Evolutionary conservation across 2,888 invertebrate genomes (phyloP).

Genomic region (Rotaria macrura): DNA sequence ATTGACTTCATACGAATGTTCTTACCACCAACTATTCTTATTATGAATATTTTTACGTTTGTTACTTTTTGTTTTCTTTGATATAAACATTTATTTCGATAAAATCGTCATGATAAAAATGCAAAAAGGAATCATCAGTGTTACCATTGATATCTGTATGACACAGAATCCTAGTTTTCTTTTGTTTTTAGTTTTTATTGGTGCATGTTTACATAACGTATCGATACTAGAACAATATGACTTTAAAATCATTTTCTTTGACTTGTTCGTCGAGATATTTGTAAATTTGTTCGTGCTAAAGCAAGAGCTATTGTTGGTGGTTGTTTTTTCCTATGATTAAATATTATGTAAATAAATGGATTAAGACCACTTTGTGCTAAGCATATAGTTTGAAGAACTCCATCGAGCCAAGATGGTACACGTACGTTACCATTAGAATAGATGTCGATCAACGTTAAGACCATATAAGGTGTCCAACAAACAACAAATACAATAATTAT

Average conservation of each 20-base stretch:
- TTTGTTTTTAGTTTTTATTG: too few species aligned
- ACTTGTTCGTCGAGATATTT: background rate
- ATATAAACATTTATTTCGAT: too few species aligned
- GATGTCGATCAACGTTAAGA: conserved; percentile 48
- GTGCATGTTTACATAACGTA: too few species aligned
- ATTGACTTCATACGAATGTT: too few species aligned
- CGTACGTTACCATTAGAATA: conserved; percentile 37
- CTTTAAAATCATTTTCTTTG: background rate
- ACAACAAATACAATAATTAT: conserved; percentile 50
- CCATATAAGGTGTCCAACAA: conserved; percentile 51
- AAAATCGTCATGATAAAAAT: too few species aligned
- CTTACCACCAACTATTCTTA: too few species aligned
- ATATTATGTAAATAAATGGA: conserved; percentile 4
- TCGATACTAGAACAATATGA: background rate
- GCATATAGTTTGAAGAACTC: background rate
- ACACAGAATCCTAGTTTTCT: too few species aligned
- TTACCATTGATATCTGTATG: too few species aligned
- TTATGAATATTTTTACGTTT: too few species aligned
- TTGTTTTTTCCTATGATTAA: background rate
- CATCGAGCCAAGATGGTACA: conserved; percentile 35
- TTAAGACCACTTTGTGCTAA: background rate
- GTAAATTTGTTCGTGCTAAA: background rate
- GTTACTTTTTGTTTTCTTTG: too few species aligned
- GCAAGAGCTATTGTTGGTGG: background rate
- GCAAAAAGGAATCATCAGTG: too few species aligned